Evolutionary conservation across 2,113 vertebrate species (phyloP).

Genomic region (Corythoichthys haematopterus): DNA sequence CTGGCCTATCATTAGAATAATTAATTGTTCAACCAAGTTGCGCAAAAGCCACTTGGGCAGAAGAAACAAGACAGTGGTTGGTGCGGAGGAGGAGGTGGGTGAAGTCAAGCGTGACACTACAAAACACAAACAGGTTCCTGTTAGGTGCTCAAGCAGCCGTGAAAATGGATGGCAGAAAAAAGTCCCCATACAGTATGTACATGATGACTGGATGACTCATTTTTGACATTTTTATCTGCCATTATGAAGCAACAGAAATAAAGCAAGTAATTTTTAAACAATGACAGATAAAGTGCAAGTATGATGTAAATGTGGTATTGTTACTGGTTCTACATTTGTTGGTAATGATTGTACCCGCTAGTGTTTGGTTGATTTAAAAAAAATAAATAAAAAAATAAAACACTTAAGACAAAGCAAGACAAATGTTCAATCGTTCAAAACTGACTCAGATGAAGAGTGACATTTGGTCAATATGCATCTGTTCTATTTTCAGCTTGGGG

Average conservation of each 20-base stretch:
- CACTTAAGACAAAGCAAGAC: constrained; percentile 4
- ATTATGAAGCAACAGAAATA: constrained; percentile 5
- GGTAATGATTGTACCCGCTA: background rate
- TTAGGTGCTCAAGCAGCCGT: constrained; percentile 44
- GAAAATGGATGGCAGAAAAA: constrained; percentile 30
- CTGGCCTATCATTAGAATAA: constrained; percentile 71
- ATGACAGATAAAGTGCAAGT: background rate
- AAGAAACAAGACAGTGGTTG: constrained; percentile 67
- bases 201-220: constrained; percentile 30
- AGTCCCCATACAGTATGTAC: constrained; percentile 2
- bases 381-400: background rate
- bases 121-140: constrained; percentile 58
- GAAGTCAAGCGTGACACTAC: constrained; percentile 56
- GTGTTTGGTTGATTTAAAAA: background rate
- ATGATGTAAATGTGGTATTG: background rate
- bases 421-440: background rate
- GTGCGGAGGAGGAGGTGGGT: constrained; percentile 38
- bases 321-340: background rate
- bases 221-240: constrained; percentile 33
- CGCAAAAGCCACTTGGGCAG: constrained; percentile 60
- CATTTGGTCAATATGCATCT: background rate
- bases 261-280: background rate
- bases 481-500: background rate
- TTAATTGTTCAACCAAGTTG: constrained; percentile 74
- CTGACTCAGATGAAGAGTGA: background rate